Base-by-base conservation (phyloP, 92 coral and sea anemone species). In the Umimayanthus kanabou region DNA sequence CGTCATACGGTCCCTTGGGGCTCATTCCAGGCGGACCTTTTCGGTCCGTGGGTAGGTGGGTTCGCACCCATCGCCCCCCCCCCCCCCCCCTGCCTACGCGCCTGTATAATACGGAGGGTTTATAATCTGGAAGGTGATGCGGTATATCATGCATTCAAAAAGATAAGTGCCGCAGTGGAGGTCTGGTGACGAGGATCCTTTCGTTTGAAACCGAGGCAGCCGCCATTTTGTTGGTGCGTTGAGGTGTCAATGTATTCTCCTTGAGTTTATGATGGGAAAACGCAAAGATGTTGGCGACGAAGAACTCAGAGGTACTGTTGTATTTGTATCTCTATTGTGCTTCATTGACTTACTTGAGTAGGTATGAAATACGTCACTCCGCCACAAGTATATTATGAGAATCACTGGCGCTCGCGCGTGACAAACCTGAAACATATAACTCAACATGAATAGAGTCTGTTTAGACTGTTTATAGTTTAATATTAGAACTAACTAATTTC, bases 211-310 rank as follows among this genome's bases (percentile, higher is more conserved):
- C 29, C 72, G 91, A 89, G 91, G 91, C 91, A 30, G 75, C 57
- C 88, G 91, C 91, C 91, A 89, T 89, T 30, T 89, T 89, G 88
- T 67, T 76, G 26, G 49, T 33, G 2, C 37, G 37, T 74, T 28
- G 40, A 74, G 22, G 80, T 20, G 29, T 7, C 29, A 50, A n/a
- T 37, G 53, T 9, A 23, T 57, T 14, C n/a, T 22, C 6, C 57
- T 58, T 49, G 13, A 84, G 64, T 70, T 83, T 82, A 15, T 67
- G 55, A 83, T 83, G 87, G 87, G 87, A 7, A 83, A 83, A 61
- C 87, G 87, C n/a, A 83, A 83, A 83, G 87, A 69, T 47, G 43
- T 83, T 23, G 87, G 78, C 14, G 87, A 83, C 11, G 87, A 83
- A 69, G 87, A 83, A 43, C 65, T 70, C 39, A 70, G 77, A 83